Evolutionary conservation across 2,113 vertebrate genomes (phyloP), one percentile per base, ranked within the genome.

Genomic region (Calonectris borealis): DNA sequence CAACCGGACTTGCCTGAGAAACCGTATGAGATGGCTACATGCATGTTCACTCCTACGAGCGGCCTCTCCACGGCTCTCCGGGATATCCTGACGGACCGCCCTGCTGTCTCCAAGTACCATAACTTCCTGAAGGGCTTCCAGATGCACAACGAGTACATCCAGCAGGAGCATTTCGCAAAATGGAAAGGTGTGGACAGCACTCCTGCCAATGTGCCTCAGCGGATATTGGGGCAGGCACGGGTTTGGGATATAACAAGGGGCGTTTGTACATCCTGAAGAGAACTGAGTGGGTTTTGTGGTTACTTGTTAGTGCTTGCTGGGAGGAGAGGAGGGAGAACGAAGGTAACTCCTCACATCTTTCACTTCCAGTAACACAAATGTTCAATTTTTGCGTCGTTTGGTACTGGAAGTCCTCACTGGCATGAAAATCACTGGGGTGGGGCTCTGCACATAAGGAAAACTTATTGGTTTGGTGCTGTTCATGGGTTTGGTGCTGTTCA

Each of bases 101-200:
- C 97, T 34, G 98, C 98, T 0, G 98, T 97, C 65, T 98, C 98
- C 48, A 97, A 98, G 86, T 98, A 98, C 78, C 97, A 98, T 95
- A 98, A 98, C 91, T 98, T 98, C 95, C 95, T 98, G 11, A 86
- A 69, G 11, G 98, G 98, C 32, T 91, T 98, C 78, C 98, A 98
- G 93, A 97, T 98, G 91, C 98, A 98, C 79, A 98, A 97, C 0
- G 96, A 96, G 77, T 98, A 98, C 89, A 93, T 97, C 48, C 97
- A 98, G 61, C 61, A 98, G 0, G 80, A 87, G 6, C 96, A 98
- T 14, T 98, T 98, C 58, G 57, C 52, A 15, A 97, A 27, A 71
- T 98, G 98, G 98, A 98, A 98, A 98, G 98, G 98, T 98, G 91
- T 10, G 75, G n/a, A 26, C 10, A 32, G 8, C 29, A 26, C 18